Evolutionary conservation across 2,888 invertebrate species (phyloP).

Genomic region (Lapara coniferarum): DNA sequence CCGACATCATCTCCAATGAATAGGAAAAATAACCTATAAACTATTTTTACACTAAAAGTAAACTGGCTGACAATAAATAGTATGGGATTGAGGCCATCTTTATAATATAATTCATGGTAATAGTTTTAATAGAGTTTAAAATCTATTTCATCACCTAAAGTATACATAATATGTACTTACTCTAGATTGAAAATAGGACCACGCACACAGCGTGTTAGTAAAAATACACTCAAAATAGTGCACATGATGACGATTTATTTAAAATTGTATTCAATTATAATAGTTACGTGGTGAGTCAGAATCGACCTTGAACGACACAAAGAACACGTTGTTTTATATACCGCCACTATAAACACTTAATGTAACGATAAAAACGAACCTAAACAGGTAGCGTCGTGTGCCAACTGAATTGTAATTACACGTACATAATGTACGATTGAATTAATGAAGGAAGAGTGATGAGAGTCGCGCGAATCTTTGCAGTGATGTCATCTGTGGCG

Average conservation of each 20-base stretch:
- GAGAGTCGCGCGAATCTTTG: background rate
- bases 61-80: too few species aligned
- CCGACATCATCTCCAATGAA: too few species aligned
- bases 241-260: conserved; percentile 30
- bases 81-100: too few species aligned
- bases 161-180: too few species aligned
- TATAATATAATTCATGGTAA: too few species aligned
- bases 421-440: conserved; percentile 41
- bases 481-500: background rate
- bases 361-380: conserved; percentile 69
- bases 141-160: too few species aligned
- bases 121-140: background rate
- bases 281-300: conserved; percentile 45
- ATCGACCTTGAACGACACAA: conserved; percentile 72
- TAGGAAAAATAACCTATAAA: too few species aligned
- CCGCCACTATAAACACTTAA: conserved; percentile 56
- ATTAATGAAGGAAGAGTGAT: conserved; percentile 50
- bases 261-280: conserved; percentile 31
- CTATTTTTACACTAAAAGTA: too few species aligned
- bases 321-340: conserved; percentile 43
- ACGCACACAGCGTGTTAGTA: conserved; percentile 4
- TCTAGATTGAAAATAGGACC: background rate
- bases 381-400: conserved; percentile 60
- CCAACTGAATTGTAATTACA: conserved; percentile 56
- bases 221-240: conserved; percentile 14